A percentile compares a stretch with the other conserved stretches of the same genome.
These are phyloP conservation scores for Liasis olivaceus DNA, from an alignment of 2,797 vertebrate species.

Conservation along the genomic window DNA sequence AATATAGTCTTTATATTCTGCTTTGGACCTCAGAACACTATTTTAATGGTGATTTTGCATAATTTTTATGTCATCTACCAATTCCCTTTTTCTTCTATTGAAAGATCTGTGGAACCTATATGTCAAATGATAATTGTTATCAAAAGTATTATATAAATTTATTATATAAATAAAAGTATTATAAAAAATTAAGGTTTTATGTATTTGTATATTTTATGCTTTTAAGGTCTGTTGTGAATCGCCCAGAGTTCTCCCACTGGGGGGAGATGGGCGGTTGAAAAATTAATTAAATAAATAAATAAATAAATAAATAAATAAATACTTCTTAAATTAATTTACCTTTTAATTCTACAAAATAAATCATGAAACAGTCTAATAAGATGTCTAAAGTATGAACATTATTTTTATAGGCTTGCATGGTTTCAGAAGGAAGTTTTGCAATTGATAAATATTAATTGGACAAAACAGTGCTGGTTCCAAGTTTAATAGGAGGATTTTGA, in stretches of 20 bases:
- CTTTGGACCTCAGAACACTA: neutral
- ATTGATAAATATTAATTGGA: neutral
- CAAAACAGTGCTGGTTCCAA: constrained; percentile 17
- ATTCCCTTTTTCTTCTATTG: neutral
- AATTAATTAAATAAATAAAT: no score
- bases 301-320: no score
- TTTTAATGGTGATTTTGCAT: neutral
- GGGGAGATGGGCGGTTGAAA: no score
- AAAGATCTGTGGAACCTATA: constrained; percentile 47
- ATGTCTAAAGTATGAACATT: neutral
- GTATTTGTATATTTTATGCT: no score
- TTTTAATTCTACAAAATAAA: neutral
- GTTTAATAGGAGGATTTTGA: constrained; percentile 2
- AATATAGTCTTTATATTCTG: neutral
- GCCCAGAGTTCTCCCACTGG: no score
- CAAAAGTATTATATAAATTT: constrained; percentile 10
- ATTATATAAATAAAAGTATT: no score
- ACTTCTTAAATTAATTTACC: constrained; percentile 15
- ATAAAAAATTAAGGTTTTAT: no score
- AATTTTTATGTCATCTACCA: neutral
- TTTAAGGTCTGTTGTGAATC: no score
- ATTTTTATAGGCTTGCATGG: neutral
- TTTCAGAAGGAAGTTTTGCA: constrained; percentile 20
- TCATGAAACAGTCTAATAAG: constrained; percentile 25
- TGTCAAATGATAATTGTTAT: constrained; percentile 26